These are phyloP conservation scores for Andricus quercusramuli DNA, from an alignment of 2,888 invertebrate species.

Conservation along the genomic window DNA sequence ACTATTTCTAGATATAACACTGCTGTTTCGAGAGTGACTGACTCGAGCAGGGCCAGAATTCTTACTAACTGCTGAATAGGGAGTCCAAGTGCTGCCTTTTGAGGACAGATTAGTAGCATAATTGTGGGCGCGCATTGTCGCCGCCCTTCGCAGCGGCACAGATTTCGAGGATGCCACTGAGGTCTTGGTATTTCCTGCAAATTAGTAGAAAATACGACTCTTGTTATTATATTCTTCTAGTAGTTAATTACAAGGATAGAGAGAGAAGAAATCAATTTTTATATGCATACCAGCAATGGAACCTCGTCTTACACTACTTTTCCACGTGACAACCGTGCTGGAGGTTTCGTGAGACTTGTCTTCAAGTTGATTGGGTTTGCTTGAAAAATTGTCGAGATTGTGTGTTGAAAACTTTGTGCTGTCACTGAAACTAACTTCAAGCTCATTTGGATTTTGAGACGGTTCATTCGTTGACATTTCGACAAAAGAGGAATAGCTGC, in stretches of 20 bases:
- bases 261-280: background rate
- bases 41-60: constrained; percentile 82
- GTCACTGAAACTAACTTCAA: constrained; percentile 82
- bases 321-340: constrained; percentile 85
- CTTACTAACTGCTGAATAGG: constrained; percentile 78
- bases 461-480: constrained; percentile 82
- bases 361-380: constrained; percentile 79
- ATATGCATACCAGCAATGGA: constrained; percentile 84
- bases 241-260: too few relatives aligned
- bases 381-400: constrained; percentile 54
- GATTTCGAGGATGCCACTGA: constrained; percentile 71
- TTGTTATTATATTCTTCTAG: too few relatives aligned
- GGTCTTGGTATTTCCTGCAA: constrained; percentile 80
- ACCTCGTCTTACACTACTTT: constrained; percentile 83
- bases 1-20: constrained; percentile 89
- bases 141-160: constrained; percentile 81
- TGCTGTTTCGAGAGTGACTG: constrained; percentile 89
- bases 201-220: background rate
- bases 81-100: constrained; percentile 81
- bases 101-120: constrained; percentile 74
- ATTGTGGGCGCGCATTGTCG: constrained; percentile 82
- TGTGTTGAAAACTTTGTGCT: constrained; percentile 75
- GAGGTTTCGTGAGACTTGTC: constrained; percentile 75
- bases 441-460: constrained; percentile 79
- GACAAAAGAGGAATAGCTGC: constrained; percentile 91